Evolutionary conservation across 2,113 vertebrate species (phyloP), one percentile per base, ranked within the genome.

Genomic region (Myotis yumanensis): DNA sequence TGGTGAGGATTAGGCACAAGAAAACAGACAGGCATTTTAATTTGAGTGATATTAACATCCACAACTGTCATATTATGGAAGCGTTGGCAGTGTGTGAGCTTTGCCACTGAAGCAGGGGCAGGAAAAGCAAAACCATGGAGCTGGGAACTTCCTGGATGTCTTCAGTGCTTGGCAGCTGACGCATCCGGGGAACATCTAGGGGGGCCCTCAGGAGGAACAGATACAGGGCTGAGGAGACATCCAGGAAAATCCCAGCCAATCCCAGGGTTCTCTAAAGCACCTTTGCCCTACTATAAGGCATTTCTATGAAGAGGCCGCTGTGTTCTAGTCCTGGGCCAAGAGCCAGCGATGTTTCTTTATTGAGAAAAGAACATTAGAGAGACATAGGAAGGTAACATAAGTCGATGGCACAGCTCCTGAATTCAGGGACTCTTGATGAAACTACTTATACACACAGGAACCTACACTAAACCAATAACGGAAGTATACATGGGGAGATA

Each of bases 21-120:
- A 75, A 93, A 93, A 86, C 32, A 94, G 75, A 59, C 75, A 80
- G 82, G 86, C 94, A 48, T 94, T 96, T 96, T 93, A 94, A 97
- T 92, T 84, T 84, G 91, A 87, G 90, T 84, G 77, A 94, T 96
- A 93, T 94, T 91, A 96, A 69, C 93, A 93, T 81, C 95, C 94
- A 82, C 89, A 89, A 94, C 86, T 87, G 91, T 94, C 75, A 91
- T 86, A 72, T 76, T 84, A 92, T 86, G 93, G 59, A 91, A 97
- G 95, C 15, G 0, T 32, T 93, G 51, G 82, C 73, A 71, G 86
- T 16, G 28, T 79, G 51, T 79, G 72, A 91, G 68, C 83, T 84
- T 68, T 80, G 22, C 76, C 75, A 35, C 7, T 54, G 83, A 91
- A 86, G 57, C 54, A 89, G 93, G 90, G 64, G n/a, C 80, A 75